phyloP scores from a whole-genome alignment of 1,140 invertebrate species.

The Calephelis virginiensis region DNA sequence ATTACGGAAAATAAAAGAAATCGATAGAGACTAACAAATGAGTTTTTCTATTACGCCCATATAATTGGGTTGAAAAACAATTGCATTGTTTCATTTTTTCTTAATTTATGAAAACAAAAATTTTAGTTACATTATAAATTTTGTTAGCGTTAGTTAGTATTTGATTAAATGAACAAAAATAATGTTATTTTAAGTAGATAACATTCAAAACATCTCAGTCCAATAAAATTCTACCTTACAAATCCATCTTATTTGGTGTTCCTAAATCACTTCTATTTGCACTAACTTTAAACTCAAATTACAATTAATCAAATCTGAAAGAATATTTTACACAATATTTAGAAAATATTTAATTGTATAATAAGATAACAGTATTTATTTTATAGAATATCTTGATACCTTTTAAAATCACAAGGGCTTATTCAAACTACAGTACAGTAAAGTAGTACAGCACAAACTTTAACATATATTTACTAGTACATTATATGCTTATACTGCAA shows the following conservation, averaged over 20 bases:
- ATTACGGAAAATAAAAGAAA: too few species aligned
- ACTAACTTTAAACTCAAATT: background rate
- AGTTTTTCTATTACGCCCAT: too few species aligned
- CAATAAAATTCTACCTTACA: background rate
- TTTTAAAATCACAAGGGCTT: background rate
- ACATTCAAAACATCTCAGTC: background rate
- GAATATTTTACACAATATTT: constrained; percentile 7
- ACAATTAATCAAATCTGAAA: background rate
- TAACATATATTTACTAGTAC: too few species aligned
- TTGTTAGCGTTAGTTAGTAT: too few species aligned
- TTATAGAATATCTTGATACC: constrained; percentile 13
- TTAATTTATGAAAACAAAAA: too few species aligned
- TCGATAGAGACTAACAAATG: too few species aligned
- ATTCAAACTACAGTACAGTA: background rate
- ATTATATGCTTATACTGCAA: too few species aligned
- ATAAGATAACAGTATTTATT: constrained; percentile 12
- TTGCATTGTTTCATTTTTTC: too few species aligned
- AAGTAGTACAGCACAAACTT: too few species aligned
- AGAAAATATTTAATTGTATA: constrained; percentile 2
- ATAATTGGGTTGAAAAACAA: too few species aligned
- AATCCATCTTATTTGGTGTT: constrained; percentile 6
- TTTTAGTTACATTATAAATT: too few species aligned
- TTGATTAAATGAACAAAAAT: too few species aligned
- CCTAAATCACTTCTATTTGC: constrained; percentile 8
- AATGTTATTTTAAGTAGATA: background rate